Percentiles rank a stretch among this genome's conserved stretches.
Evolutionary conservation across 2,113 vertebrate genomes (phyloP).

Genomic region (Crocuta crocuta): DNA sequence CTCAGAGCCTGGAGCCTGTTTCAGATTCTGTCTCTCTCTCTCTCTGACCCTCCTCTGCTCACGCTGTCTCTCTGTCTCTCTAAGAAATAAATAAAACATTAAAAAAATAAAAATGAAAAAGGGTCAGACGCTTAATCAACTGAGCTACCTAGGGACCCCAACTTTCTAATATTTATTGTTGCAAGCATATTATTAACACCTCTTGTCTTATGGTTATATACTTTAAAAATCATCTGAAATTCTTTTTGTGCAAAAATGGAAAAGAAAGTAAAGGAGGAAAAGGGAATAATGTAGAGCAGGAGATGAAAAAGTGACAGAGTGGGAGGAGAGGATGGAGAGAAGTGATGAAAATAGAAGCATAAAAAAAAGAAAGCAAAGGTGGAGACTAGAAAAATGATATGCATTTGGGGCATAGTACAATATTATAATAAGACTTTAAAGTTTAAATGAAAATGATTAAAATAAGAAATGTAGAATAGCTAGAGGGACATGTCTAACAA

Average conservation of each 20-base stretch:
- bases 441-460: constrained; percentile 32
- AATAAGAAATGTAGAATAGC: constrained; percentile 60
- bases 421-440: background rate
- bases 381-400: background rate
- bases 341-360: background rate
- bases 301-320: background rate
- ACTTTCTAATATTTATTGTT: background rate
- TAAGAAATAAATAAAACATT: no score
- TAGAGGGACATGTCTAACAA: background rate
- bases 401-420: background rate
- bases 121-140: no score
- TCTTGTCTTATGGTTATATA: background rate
- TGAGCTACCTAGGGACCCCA: no score
- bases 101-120: no score
- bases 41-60: no score
- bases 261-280: background rate
- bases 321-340: background rate
- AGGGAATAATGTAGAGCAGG: background rate
- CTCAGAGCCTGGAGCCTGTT: no score
- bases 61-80: no score
- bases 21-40: no score
- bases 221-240: background rate
- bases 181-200: background rate
- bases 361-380: background rate
- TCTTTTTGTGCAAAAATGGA: background rate